phyloP scores from a whole-genome alignment of 2,888 invertebrate genomes.

The Rotaria magnacalcarata region DNA sequence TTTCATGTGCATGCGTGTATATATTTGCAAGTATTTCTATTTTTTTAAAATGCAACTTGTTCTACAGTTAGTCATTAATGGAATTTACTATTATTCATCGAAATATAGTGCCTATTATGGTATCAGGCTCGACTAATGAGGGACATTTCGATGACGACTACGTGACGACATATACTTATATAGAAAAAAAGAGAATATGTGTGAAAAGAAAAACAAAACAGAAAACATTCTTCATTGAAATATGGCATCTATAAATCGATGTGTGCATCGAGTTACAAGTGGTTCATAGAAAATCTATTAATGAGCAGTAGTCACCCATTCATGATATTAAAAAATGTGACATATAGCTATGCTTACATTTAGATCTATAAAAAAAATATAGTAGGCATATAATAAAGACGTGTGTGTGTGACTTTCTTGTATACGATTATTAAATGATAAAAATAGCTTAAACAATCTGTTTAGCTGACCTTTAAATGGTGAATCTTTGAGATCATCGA shows the following conservation, averaged over 20 bases:
- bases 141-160: neutral
- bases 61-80: neutral
- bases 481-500: neutral
- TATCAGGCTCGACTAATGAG: neutral
- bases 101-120: neutral
- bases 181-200: neutral
- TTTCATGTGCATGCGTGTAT: neutral
- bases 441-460: too few relatives aligned
- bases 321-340: neutral
- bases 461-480: conserved; percentile 10
- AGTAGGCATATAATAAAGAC: neutral
- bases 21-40: neutral
- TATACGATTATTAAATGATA: neutral
- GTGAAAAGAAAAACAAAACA: neutral
- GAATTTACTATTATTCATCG: conserved; percentile 1
- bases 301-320: neutral
- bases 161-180: neutral
- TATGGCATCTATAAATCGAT: neutral
- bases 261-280: neutral
- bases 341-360: too few relatives aligned
- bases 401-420: neutral
- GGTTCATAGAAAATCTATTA: neutral
- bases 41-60: neutral
- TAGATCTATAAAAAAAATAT: too few relatives aligned
- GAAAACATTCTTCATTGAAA: neutral